phyloP scores from a whole-genome alignment of 2,113 vertebrate genomes.

The Hippoglossus stenolepis region DNA sequence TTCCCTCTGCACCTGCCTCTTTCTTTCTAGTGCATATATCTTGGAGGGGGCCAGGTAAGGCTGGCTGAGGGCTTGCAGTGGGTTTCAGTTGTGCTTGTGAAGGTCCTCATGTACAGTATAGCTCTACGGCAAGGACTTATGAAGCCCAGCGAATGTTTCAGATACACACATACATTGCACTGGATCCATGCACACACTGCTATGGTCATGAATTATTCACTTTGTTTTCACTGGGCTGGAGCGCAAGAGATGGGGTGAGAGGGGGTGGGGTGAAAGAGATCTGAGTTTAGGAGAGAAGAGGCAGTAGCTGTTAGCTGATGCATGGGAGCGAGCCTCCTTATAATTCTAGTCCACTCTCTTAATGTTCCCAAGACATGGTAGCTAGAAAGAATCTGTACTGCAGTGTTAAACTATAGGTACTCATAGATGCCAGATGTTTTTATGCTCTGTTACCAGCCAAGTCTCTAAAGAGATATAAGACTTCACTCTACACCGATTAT shows the following conservation, averaged over 20 bases:
- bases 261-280: slow-evolving; percentile 57
- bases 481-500: background rate
- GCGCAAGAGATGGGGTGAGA: slow-evolving; percentile 48
- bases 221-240: slow-evolving; percentile 76
- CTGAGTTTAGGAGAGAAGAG: slow-evolving; percentile 52
- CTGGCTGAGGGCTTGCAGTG: slow-evolving; percentile 13
- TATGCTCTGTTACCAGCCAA: background rate
- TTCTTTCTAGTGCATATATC: slow-evolving; percentile 3
- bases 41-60: background rate
- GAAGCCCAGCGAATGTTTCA: slow-evolving; percentile 45
- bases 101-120: slow-evolving; percentile 24
- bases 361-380: slow-evolving; percentile 42
- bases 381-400: slow-evolving; percentile 31
- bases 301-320: slow-evolving; percentile 56
- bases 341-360: slow-evolving; percentile 67
- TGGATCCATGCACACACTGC: slow-evolving; percentile 58
- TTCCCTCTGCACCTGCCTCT: slow-evolving; percentile 22
- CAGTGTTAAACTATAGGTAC: slow-evolving; percentile 41
- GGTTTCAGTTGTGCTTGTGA: slow-evolving; percentile 25
- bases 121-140: slow-evolving; percentile 18
- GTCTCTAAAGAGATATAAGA: background rate
- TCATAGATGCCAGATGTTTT: slow-evolving; percentile 13
- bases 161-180: slow-evolving; percentile 54
- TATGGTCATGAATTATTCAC: slow-evolving; percentile 79
- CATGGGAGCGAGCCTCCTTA: slow-evolving; percentile 55